Conservation (phyloP, 2,797 vertebrate species). For the Sebastes hubbsi region DNA sequence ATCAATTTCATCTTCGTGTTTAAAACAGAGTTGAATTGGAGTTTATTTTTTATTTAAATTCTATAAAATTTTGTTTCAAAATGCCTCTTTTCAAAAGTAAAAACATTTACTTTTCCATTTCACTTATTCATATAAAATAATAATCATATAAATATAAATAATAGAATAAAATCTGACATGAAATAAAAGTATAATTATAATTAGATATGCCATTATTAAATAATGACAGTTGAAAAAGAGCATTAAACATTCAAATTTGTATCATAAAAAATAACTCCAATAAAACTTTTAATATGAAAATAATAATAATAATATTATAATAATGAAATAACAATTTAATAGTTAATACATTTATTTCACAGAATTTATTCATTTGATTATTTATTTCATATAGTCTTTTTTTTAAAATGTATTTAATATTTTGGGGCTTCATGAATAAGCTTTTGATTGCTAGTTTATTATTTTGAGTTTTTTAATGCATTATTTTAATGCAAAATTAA, state of each 20-base stretch:
- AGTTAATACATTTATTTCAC: no score
- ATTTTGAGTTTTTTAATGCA: not conserved
- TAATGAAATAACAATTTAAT: not conserved
- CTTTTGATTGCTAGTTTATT: not conserved
- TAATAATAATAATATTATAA: not conserved
- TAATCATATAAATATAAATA: no score
- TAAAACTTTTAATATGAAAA: not conserved
- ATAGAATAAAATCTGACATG: not conserved
- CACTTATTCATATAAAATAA: not conserved
- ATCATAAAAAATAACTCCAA: not conserved
- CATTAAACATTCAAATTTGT: not conserved
- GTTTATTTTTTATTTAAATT: not conserved
- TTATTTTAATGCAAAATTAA: not conserved
- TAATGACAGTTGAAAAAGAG: not conserved
- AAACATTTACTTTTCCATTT: no score
- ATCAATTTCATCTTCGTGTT: not conserved
- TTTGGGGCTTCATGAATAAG: not conserved
- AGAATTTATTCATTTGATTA: not conserved
- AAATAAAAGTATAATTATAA: not conserved
- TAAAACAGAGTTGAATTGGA: not conserved
- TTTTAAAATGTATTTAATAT: not conserved
- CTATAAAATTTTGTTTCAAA: not conserved
- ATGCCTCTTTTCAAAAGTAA: not conserved
- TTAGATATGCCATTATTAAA: not conserved
- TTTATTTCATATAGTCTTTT: not conserved